phyloP scores from a whole-genome alignment of 2,797 vertebrate genomes.

The Clarias pachynema region DNA sequence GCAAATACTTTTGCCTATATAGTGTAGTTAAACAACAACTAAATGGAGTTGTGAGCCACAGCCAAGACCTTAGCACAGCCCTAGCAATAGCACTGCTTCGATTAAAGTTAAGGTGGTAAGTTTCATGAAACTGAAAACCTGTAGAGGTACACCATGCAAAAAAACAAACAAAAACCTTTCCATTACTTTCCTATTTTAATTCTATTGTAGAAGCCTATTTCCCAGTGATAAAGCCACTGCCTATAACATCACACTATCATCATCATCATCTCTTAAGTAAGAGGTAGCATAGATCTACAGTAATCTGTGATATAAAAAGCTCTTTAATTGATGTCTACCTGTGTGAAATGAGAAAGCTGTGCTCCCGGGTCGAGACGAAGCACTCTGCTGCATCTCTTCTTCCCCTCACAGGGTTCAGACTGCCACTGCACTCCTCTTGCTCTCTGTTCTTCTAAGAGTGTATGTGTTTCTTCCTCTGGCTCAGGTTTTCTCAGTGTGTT shows the following conservation, averaged over 20 bases:
- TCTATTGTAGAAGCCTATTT: too few species aligned
- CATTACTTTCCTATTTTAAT: too few species aligned
- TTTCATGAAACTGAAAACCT: background rate
- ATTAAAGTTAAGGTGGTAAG: background rate
- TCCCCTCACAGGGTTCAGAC: slow-evolving; percentile 47
- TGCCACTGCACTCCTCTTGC: slow-evolving; percentile 52
- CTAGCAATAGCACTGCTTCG: background rate
- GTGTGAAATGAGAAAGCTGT: slow-evolving; percentile 45
- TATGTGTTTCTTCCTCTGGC: slow-evolving; percentile 58
- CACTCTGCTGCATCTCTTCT: slow-evolving; percentile 52
- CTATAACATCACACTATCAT: background rate
- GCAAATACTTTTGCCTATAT: too few species aligned
- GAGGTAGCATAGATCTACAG: background rate
- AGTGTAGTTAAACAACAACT: background rate
- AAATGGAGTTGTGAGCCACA: background rate
- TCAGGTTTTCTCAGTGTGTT: slow-evolving; percentile 69
- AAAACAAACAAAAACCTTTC: too few species aligned
- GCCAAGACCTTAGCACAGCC: background rate
- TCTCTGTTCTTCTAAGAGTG: slow-evolving; percentile 56
- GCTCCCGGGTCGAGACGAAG: slow-evolving; percentile 42
- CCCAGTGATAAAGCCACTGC: too few species aligned
- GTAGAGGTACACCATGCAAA: background rate
- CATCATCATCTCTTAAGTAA: background rate
- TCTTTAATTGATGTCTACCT: slow-evolving; percentile 56
- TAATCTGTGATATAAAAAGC: background rate